Evolutionary conservation across 1,140 invertebrate species (phyloP).

Genomic region (Ridgeia piscesae): DNA sequence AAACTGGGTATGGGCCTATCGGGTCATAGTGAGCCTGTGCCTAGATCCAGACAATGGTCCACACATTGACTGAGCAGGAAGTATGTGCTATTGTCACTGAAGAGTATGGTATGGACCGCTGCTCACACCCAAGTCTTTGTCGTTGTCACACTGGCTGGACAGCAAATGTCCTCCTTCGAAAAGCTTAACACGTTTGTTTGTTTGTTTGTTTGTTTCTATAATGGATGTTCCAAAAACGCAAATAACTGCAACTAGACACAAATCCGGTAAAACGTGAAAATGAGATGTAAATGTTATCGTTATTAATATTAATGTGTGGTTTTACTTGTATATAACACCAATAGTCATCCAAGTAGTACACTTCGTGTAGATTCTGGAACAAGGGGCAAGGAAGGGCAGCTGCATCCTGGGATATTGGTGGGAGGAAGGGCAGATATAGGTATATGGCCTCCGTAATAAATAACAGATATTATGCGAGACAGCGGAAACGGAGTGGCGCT

Average conservation of each 20-base stretch:
- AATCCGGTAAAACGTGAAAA: background rate
- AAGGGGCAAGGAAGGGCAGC: too few relatives aligned
- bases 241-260: background rate
- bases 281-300: background rate
- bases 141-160: background rate
- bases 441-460: too few relatives aligned
- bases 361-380: too few relatives aligned
- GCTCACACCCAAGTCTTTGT: background rate
- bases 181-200: background rate
- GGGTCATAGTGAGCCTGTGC: background rate
- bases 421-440: too few relatives aligned
- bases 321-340: too few relatives aligned
- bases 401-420: too few relatives aligned
- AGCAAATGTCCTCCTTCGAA: background rate
- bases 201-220: background rate
- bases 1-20: background rate
- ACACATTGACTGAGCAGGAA: background rate
- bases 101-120: background rate
- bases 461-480: too few relatives aligned
- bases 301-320: background rate
- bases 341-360: too few relatives aligned
- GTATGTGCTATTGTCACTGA: background rate
- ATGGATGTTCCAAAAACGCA: background rate
- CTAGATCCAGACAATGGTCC: background rate
- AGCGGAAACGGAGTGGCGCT: too few relatives aligned